phyloP scores from a whole-genome alignment of 2,888 invertebrate genomes.

The Diaprepes abbreviatus region DNA sequence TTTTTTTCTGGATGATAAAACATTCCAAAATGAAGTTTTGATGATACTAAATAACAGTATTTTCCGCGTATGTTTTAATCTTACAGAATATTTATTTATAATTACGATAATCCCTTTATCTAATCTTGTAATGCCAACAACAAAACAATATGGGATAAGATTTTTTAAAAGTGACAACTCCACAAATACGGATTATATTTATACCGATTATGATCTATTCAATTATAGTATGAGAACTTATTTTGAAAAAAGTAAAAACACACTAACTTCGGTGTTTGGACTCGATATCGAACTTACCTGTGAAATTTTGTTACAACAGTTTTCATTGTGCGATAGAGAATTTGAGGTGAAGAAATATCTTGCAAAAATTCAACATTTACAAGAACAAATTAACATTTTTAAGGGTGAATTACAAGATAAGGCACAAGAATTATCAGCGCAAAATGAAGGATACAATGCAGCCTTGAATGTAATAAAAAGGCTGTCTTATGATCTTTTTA shows the following conservation, averaged over 20 bases:
- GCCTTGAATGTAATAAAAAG: neutral
- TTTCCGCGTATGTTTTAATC: neutral
- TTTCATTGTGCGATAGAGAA: neutral
- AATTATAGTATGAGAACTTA: neutral
- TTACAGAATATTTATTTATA: neutral
- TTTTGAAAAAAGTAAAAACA: conserved; percentile 5
- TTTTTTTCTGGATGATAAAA: neutral
- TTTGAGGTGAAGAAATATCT: neutral
- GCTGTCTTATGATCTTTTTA: neutral
- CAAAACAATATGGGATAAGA: no score
- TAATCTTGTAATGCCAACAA: neutral
- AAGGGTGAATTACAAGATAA: neutral
- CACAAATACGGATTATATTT: neutral
- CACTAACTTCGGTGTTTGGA: no score
- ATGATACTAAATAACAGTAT: no score
- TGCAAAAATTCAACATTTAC: neutral
- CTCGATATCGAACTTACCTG: no score
- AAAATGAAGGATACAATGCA: neutral
- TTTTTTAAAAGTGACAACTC: neutral
- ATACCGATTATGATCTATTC: neutral
- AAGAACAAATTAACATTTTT: neutral
- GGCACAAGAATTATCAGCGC: neutral
- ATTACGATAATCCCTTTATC: neutral
- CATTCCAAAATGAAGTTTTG: no score
- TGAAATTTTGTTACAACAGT: no score